Base-by-base conservation (phyloP, 2,113 vertebrate genomes). In the Vanacampus margaritifer region DNA sequence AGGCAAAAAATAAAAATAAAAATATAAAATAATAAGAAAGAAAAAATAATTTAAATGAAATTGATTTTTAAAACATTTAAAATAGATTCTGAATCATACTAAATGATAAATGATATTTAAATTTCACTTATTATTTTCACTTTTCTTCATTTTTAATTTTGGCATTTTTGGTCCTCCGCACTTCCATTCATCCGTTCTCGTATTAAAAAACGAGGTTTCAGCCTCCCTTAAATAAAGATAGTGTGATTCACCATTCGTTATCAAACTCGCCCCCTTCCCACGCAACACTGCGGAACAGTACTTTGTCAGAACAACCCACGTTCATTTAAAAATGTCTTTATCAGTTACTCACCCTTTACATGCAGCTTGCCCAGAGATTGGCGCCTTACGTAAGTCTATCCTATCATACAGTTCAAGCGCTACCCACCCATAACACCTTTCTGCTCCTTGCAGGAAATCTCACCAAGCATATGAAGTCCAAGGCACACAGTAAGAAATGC, bases 381-480 rank as follows among this genome's bases (percentile, higher is more conserved):
- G 74, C 70, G 77, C 79, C 75, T 92, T 91, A 89, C 73, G 59
- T 89, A 89, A 91, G 81, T 69, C 69, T 63, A 79, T 81, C 74
- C 80, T 84, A 62, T 76, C 78, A 67, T 72, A 54, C 74, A 74
- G 72, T 80, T 76, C 28, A 46, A 76, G 53, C 69, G 51, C 85
- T 72, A 37, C 84, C 81, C 83, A 86, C 84, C 81, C 26, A 10
- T 65, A 57, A 79, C 37, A 85, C 75, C 83, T 72, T 10, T 0
- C 35, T 76, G 63, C 46, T 63, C 62, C 62, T 64, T 12, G 37
- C 81, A 99, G 97, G 97, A 83, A 99, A 99, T 85, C 90, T 99
- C 89, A 99, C 97, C 83, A 99, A 99, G 84, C 97, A 99, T 88
- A 98, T 99, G 97, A 99, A 99, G 82, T 99, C 97, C 87, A 99